Base-by-base conservation (phyloP, 2,888 invertebrate genomes). In the Azorinus chamasolen region DNA sequence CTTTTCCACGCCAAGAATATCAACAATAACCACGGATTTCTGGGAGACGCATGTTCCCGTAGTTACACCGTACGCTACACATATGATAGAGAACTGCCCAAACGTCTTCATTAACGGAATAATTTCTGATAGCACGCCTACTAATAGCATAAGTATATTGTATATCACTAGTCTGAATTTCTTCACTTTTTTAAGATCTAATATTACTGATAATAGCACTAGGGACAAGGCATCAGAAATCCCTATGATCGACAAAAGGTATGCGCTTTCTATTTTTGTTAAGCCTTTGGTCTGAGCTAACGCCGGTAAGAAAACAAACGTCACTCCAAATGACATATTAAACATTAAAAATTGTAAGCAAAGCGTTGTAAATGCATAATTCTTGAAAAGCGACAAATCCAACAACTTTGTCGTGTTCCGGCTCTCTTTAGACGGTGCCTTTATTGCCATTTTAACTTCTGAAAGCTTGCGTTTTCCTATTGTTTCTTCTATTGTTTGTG, bases 21-120 rank as follows among this genome's bases (percentile, higher is more conserved):
- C 88, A 24, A 89, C 87, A 39, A 88, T 64, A 0, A 89, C 66
- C 4, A 88, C 87, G 1, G 88, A 87, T 54, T 88, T 88, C 81
- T 88, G 89, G 2, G 88, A 86, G 4, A 88, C 71, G 54, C 85
- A 87, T 10, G 83, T 71, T 1, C 89, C 89, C 2, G 84, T 81
- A 27, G 87, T 20, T 1, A 87, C 14, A 1, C 89, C 88, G 62
- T 86, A 88, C 8, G 80, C n/a, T 32, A 62, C 83, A 62, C 80
- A 75, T 14, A 86, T 53, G 5, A 82, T 25, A 18, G 74, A 71
- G 50, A 87, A 74, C 12, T 63, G 53, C 1, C 27, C 18, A 71
- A 83, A 86, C 1, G 53, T 65, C 2, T 12, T 46, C 53, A 83
- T 48, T 2, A 55, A 66, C 1, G 89, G 88, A n/a, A 85, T 76